Evolutionary conservation across 2,888 invertebrate genomes (phyloP).

Genomic region (Phorcus lineatus): DNA sequence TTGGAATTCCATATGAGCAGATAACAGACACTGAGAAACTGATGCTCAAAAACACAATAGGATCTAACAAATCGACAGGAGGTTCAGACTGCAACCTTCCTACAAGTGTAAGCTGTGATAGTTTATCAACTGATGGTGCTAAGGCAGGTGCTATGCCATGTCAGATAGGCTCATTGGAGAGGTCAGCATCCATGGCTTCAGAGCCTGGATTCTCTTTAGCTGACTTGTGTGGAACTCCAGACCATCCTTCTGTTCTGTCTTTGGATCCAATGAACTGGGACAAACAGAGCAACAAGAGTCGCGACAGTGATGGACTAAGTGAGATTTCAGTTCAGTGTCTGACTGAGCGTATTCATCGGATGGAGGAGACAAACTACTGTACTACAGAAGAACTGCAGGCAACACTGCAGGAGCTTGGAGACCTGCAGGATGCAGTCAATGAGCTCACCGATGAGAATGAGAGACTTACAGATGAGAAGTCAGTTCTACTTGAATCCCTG

Average conservation of each 20-base stretch:
- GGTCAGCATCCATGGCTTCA: constrained; percentile 62
- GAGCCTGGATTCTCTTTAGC: constrained; percentile 65
- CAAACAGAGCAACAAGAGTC: constrained; percentile 89
- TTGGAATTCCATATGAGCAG: constrained; percentile 74
- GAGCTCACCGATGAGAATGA: constrained; percentile 93
- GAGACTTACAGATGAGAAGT: constrained; percentile 88
- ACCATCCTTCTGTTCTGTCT: constrained; percentile 63
- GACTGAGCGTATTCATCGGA: constrained; percentile 93
- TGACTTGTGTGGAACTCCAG: constrained; percentile 67
- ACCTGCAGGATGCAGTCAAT: constrained; percentile 89
- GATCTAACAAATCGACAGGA: constrained; percentile 33
- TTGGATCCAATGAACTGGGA: constrained; percentile 82
- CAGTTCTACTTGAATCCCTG: constrained; percentile 90
- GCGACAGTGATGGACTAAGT: constrained; percentile 79
- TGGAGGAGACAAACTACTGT: constrained; percentile 90
- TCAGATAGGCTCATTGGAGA: constrained; percentile 27
- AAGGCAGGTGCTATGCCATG: constrained; percentile 30
- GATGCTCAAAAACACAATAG: constrained; percentile 61
- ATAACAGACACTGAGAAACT: constrained; percentile 76
- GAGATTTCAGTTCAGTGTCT: constrained; percentile 90
- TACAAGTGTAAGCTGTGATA: constrained; percentile 66
- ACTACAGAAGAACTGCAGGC: constrained; percentile 82
- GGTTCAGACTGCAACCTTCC: constrained; percentile 41
- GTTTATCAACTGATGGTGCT: constrained; percentile 62
- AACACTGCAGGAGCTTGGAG: constrained; percentile 90